Conservation (phyloP, 2,113 vertebrate species). For the Brachirus orientalis region DNA sequence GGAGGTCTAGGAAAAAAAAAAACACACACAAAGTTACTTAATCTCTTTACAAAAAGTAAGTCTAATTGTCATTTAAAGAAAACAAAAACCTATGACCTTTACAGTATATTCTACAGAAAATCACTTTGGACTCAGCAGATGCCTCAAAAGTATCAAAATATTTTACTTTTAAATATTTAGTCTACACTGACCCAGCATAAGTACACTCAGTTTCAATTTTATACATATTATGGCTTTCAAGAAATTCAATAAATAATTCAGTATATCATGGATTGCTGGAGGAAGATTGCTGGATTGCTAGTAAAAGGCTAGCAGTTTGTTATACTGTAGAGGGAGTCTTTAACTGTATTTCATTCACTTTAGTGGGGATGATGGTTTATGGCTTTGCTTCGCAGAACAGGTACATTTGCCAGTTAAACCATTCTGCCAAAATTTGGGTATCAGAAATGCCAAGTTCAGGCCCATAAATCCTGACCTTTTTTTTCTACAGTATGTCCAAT, state of each 20-base stretch:
- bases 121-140: background rate
- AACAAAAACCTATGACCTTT: background rate
- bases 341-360: constrained; percentile 1
- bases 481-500: background rate
- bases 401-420: constrained; percentile 1
- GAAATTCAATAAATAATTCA: constrained; percentile 5
- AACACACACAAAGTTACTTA: background rate
- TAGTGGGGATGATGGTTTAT: constrained; percentile 16
- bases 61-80: background rate
- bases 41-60: no score
- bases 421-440: background rate
- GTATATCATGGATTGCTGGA: constrained; percentile 8
- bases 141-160: no score
- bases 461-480: background rate
- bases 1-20: constrained; percentile 88
- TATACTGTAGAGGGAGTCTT: constrained; percentile 3
- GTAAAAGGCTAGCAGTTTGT: no score
- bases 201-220: background rate
- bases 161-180: background rate
- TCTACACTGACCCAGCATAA: background rate
- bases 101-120: background rate
- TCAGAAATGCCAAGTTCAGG: background rate
- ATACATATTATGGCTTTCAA: background rate
- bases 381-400: background rate
- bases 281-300: no score